Conservation (phyloP, 2,113 vertebrate species). For the Nipponia nippon region DNA sequence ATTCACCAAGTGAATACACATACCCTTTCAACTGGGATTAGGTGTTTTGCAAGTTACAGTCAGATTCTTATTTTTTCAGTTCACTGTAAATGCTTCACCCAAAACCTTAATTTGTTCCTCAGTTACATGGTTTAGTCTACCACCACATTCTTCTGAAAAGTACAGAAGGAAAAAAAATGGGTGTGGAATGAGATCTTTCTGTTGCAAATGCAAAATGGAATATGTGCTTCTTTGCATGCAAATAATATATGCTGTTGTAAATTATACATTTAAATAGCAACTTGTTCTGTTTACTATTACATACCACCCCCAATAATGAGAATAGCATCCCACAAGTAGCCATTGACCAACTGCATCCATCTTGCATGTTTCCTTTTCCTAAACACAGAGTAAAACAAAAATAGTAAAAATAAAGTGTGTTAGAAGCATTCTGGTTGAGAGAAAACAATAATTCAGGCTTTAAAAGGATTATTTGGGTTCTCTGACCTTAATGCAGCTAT, state of each 20-base stretch:
- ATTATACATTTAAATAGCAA: neutral
- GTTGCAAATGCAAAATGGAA: neutral
- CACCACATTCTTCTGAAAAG: neutral
- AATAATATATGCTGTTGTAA: neutral
- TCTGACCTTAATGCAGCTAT: neutral
- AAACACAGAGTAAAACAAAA: neutral
- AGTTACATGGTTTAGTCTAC: neutral
- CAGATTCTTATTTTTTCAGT: neutral
- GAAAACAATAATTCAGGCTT: neutral
- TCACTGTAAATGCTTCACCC: neutral
- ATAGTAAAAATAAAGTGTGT: neutral
- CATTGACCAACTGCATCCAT: neutral
- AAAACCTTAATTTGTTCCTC: neutral
- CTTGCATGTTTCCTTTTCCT: neutral
- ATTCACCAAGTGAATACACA: conserved; percentile 26
- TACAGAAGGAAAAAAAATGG: neutral
- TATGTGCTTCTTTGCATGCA: neutral
- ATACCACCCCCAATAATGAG: neutral
- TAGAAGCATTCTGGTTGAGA: neutral
- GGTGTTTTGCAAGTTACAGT: neutral
- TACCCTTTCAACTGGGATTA: conserved; percentile 42
- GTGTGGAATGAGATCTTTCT: neutral
- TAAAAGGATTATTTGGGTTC: neutral
- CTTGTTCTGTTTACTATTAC: neutral
- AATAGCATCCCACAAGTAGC: neutral